Base-by-base conservation (phyloP, 2,888 invertebrate species). In the Diplolepis rosae region DNA sequence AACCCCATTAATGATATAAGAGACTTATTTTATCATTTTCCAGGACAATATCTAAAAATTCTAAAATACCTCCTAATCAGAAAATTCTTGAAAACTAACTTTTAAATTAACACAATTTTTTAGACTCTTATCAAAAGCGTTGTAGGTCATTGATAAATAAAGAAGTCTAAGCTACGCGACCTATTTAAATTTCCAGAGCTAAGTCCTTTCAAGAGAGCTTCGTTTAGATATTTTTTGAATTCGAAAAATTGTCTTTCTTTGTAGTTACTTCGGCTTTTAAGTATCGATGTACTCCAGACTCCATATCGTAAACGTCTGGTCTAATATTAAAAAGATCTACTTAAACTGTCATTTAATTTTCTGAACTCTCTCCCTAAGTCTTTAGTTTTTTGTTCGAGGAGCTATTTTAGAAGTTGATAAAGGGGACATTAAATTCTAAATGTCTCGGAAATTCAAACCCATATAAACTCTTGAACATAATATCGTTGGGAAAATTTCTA, bases 1-100 rank as follows among this genome's bases (percentile, higher is more conserved):
- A 61, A 61, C 5, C 39, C 9, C 35, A 61, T 61, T 35, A 39
- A 39, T n/a, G n/a, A n/a, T n/a, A n/a, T n/a, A n/a, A n/a, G n/a
- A n/a, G n/a, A n/a, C n/a, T n/a, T n/a, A n/a, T n/a, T n/a, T n/a
- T n/a, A n/a, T n/a, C n/a, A n/a, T n/a, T n/a, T n/a, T n/a, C n/a
- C n/a, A n/a, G n/a, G n/a, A n/a, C n/a, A n/a, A n/a, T n/a, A n/a
- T n/a, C n/a, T n/a, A n/a, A n/a, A n/a, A n/a, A n/a, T n/a, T n/a
- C n/a, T n/a, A n/a, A n/a, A n/a, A n/a, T n/a, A n/a, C n/a, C n/a
- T n/a, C n/a, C n/a, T n/a, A n/a, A n/a, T n/a, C n/a, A n/a, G n/a
- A n/a, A n/a, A n/a, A n/a, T n/a, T n/a, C n/a, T n/a, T n/a, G n/a
- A n/a, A n/a, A n/a, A n/a, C n/a, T n/a, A n/a, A n/a, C n/a, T n/a